These are phyloP conservation scores for Calameuta idolon DNA, from an alignment of 2,888 invertebrate genomes.

Conservation along the genomic window DNA sequence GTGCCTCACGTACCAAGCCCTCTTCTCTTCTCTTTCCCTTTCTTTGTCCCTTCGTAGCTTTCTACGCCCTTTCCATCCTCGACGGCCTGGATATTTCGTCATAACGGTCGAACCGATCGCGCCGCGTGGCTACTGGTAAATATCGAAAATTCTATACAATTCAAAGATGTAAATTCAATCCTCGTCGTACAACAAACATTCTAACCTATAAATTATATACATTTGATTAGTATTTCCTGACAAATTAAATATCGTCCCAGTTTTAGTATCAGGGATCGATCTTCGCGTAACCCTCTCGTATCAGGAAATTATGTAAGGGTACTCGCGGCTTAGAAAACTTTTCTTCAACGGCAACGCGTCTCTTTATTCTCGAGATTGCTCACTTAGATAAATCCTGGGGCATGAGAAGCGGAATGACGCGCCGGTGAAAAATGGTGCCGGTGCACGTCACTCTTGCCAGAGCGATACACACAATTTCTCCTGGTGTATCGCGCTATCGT, in stretches of 20 bases:
- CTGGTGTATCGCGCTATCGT: slow-evolving; percentile 24
- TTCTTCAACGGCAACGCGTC: slow-evolving; percentile 33
- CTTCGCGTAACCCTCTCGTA: slow-evolving; percentile 46
- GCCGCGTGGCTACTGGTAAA: not conserved
- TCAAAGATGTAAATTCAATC: not conserved
- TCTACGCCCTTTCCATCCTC: slow-evolving; percentile 37
- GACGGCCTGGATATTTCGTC: slow-evolving; percentile 13
- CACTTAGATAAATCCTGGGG: slow-evolving; percentile 39
- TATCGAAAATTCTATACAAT: not conserved
- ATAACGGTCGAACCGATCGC: slow-evolving; percentile 1
- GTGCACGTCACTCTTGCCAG: slow-evolving; percentile 40
- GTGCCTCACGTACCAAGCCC: slow-evolving; percentile 65
- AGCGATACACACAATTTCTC: slow-evolving; percentile 37
- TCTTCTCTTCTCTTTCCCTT: slow-evolving; percentile 41
- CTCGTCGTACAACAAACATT: not conserved
- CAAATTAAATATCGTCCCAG: not conserved
- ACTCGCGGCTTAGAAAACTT: not conserved
- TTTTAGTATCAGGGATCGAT: slow-evolving; percentile 22
- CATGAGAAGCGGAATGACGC: slow-evolving; percentile 38
- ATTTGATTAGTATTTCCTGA: not conserved
- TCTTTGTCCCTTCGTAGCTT: slow-evolving; percentile 36
- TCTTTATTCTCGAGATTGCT: slow-evolving; percentile 44
- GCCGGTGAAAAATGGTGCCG: slow-evolving; percentile 47
- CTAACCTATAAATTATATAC: not conserved
- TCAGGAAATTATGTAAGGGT: slow-evolving; percentile 18